These are phyloP conservation scores for Teleogryllus occipitalis DNA, from an alignment of 1,140 invertebrate genomes.

Conservation along the genomic window DNA sequence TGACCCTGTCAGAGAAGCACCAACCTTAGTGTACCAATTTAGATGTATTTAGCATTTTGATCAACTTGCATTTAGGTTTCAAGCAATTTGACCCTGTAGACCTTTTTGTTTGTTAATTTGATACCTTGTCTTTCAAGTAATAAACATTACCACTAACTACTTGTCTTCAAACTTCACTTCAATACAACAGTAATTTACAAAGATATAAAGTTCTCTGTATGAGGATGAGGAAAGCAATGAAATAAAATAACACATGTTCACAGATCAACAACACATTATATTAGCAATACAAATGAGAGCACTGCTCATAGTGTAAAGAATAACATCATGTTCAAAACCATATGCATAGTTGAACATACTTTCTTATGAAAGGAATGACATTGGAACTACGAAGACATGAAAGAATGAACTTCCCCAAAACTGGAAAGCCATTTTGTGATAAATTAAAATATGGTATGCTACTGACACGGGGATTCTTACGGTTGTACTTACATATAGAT, in stretches of 20 bases:
- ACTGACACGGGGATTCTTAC: not conserved
- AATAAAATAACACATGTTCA: not conserved
- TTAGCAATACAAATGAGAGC: conserved; percentile 4
- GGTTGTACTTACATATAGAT: not conserved
- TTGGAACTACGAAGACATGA: not conserved
- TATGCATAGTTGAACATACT: not conserved
- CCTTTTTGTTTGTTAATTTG: too few relatives aligned
- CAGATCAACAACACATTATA: conserved; percentile 5
- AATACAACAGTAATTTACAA: too few relatives aligned
- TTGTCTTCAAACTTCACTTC: too few relatives aligned
- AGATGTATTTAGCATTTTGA: too few relatives aligned
- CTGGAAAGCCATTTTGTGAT: not conserved
- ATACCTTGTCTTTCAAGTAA: too few relatives aligned
- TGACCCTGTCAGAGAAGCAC: too few relatives aligned
- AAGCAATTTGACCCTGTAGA: too few relatives aligned
- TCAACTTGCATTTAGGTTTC: too few relatives aligned
- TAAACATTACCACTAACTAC: too few relatives aligned
- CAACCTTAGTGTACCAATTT: too few relatives aligned
- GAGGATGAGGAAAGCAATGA: not conserved
- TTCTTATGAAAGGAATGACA: not conserved
- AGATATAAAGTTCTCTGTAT: not conserved
- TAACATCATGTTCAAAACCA: not conserved
- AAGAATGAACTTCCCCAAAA: not conserved
- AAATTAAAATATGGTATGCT: not conserved
- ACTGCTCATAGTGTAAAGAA: not conserved